Percentiles rank a stretch among this genome's conserved stretches.
Evolutionary conservation across 2,113 vertebrate species (phyloP).

Genomic region (Isurus oxyrinchus): DNA sequence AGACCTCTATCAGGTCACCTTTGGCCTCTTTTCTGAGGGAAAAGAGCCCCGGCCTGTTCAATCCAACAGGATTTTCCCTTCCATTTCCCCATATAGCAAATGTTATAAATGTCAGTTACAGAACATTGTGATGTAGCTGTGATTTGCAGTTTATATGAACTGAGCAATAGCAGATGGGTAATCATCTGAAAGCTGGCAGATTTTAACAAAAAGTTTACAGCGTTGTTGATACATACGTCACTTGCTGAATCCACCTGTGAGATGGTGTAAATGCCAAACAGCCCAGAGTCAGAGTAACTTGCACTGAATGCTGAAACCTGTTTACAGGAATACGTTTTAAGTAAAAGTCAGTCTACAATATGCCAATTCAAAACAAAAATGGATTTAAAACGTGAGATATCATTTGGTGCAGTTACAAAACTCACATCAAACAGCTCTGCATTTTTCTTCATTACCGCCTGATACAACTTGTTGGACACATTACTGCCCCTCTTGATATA

Average conservation of each 20-base stretch:
- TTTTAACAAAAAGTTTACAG: background rate
- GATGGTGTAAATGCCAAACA: constrained; percentile 85
- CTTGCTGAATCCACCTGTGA: constrained; percentile 62
- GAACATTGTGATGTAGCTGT: background rate
- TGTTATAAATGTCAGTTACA: background rate
- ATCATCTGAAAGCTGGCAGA: background rate
- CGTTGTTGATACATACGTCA: constrained; percentile 65
- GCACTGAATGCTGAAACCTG: constrained; percentile 82
- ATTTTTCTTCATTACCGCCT: constrained; percentile 67
- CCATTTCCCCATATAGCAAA: background rate
- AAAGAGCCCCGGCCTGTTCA: background rate
- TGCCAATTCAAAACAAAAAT: background rate
- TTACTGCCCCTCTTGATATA: constrained; percentile 78
- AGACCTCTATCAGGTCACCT: background rate
- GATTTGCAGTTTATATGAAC: background rate
- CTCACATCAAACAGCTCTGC: constrained; percentile 82
- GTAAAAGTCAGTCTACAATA: background rate
- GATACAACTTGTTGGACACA: constrained; percentile 64
- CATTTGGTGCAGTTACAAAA: constrained; percentile 35
- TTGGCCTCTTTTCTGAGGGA: background rate
- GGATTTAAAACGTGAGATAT: background rate
- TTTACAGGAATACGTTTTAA: constrained; percentile 39
- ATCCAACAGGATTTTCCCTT: background rate
- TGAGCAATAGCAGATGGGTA: background rate
- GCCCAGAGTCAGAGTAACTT: constrained; percentile 85